A percentile compares a stretch with the other conserved stretches of the same genome.
Conservation (phyloP, 2,888 invertebrate species). For the Tipula confusa region DNA sequence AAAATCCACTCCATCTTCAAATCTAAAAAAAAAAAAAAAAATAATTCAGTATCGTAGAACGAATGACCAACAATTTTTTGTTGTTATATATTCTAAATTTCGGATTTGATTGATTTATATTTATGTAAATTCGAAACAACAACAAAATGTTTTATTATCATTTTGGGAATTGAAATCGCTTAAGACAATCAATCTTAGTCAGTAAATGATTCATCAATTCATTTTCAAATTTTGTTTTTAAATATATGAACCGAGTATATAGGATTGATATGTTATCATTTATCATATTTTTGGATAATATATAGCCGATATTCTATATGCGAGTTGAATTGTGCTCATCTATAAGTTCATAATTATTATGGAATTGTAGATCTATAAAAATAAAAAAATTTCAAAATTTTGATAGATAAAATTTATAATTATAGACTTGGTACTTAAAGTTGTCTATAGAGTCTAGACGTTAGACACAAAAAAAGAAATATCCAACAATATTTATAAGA, state of each 20-base stretch:
- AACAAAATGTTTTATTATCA: neutral
- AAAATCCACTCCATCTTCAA: neutral
- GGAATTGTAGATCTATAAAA: neutral
- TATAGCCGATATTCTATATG: neutral
- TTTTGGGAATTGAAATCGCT: slow-evolving; percentile 25
- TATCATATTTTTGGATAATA: neutral
- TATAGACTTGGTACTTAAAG: neutral
- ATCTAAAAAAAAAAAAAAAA: no score
- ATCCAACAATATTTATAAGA: neutral
- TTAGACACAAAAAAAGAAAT: neutral
- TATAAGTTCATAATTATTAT: no score
- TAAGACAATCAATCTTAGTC: slow-evolving; percentile 14
- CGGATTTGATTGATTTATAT: slow-evolving; percentile 6
- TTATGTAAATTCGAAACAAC: neutral
- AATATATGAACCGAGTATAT: neutral
- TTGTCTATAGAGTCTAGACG: neutral
- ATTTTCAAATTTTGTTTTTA: neutral
- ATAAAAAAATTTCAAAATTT: neutral
- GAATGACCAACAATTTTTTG: slow-evolving; percentile 16
- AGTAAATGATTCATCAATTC: slow-evolving; percentile 3
- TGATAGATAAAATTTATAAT: neutral
- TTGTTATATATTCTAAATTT: neutral
- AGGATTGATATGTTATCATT: slow-evolving; percentile 3
- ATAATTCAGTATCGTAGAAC: neutral
- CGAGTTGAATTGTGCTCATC: neutral